phyloP scores from a whole-genome alignment of 1,140 invertebrate species.

The Papilio dardanus region DNA sequence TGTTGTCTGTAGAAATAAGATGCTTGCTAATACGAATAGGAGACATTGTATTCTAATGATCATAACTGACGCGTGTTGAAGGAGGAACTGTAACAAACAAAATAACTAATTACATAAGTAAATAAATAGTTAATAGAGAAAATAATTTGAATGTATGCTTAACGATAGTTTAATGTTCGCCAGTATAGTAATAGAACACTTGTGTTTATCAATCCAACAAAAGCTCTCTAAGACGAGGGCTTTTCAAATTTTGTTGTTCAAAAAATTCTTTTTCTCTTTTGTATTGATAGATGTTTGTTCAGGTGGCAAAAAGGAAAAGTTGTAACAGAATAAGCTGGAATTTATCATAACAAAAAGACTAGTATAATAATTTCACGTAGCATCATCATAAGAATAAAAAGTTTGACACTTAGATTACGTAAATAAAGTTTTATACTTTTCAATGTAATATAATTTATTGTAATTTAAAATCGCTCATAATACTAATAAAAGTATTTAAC shows the following conservation, averaged over 20 bases:
- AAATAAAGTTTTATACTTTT: background rate
- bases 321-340: background rate
- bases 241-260: background rate
- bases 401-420: background rate
- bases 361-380: background rate
- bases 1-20: conserved; percentile 53
- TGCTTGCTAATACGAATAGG: conserved; percentile 49
- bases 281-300: background rate
- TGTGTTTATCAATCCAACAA: background rate
- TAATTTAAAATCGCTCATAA: background rate
- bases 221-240: background rate
- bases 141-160: background rate
- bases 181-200: background rate
- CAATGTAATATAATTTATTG: background rate
- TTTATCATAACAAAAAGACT: background rate
- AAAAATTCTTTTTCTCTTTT: background rate
- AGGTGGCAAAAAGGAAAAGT: background rate
- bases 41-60: conserved; percentile 75
- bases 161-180: background rate
- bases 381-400: background rate
- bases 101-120: background rate
- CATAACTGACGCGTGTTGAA: conserved; percentile 58
- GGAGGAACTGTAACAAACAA: conserved; percentile 55
- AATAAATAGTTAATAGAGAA: background rate
- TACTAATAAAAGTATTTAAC: background rate